A percentile compares a stretch with the other conserved stretches of the same genome.
phyloP scores from a whole-genome alignment of 2,113 vertebrate genomes.

The Podarcis muralis region DNA sequence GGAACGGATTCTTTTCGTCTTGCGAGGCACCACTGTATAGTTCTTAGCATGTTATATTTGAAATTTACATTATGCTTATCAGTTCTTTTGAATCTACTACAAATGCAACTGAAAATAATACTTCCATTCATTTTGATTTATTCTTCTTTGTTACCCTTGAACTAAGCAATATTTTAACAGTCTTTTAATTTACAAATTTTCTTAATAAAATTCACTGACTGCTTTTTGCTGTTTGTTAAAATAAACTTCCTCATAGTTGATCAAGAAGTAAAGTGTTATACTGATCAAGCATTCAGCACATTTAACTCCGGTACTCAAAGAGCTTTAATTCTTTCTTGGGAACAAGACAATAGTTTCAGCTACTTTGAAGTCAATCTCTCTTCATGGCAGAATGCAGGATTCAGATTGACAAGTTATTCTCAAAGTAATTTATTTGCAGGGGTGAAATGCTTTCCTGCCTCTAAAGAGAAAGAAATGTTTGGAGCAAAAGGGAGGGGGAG shows the following conservation, averaged over 20 bases:
- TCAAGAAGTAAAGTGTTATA: neutral
- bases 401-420: neutral
- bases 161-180: neutral
- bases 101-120: neutral
- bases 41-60: neutral
- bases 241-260: neutral
- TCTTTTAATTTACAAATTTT: neutral
- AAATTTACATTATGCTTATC: neutral
- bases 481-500: too few species aligned
- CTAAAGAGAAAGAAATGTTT: neutral
- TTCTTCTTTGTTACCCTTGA: neutral
- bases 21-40: too few species aligned
- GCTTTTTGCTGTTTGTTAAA: neutral
- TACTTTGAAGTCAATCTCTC: neutral
- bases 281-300: neutral
- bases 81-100: neutral
- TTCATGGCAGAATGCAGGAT: neutral
- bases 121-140: neutral
- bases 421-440: neutral
- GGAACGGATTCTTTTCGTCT: too few species aligned
- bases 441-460: neutral
- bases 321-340: neutral
- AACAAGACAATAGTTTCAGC: neutral
- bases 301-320: neutral
- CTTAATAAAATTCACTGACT: neutral